Conservation (phyloP, 2,888 invertebrate genomes). For the Frankliniella fusca region DNA sequence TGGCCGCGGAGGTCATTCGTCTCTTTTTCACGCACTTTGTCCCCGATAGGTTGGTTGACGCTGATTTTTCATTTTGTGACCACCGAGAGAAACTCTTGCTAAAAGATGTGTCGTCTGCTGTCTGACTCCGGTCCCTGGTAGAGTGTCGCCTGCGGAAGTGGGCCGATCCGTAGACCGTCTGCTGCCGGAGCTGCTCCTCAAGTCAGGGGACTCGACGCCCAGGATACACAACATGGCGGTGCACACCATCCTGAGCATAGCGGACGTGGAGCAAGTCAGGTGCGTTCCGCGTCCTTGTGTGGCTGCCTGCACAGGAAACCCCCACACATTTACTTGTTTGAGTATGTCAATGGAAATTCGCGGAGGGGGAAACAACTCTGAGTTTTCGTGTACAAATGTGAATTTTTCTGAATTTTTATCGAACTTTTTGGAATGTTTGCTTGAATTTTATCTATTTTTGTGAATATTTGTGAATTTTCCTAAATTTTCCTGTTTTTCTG, state of each 20-base stretch:
- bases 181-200: conserved; percentile 75
- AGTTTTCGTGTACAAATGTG: no score
- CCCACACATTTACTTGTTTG: no score
- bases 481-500: no score
- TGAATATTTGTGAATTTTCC: no score
- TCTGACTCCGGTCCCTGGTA: conserved; percentile 46
- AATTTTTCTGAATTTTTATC: no score
- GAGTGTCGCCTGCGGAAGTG: conserved; percentile 78
- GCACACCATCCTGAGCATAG: conserved; percentile 80
- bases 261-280: conserved; percentile 75
- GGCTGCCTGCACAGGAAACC: not conserved
- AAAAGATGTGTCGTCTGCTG: no score
- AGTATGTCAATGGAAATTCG: no score
- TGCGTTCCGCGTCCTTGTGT: conserved; percentile 40
- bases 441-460: no score
- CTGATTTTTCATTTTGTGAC: not conserved
- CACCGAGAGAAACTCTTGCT: no score
- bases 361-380: no score
- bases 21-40: conserved; percentile 79
- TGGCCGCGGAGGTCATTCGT: conserved; percentile 75
- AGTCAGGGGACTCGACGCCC: conserved; percentile 83
- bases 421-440: no score
- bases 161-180: conserved; percentile 76
- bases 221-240: conserved; percentile 82
- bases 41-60: conserved; percentile 60